A percentile compares a stretch with the other conserved stretches of the same genome.
Evolutionary conservation across 37 sponge, comb jelly and placozoan genomes (phyloP).

Genomic region (Agelas oroides): DNA sequence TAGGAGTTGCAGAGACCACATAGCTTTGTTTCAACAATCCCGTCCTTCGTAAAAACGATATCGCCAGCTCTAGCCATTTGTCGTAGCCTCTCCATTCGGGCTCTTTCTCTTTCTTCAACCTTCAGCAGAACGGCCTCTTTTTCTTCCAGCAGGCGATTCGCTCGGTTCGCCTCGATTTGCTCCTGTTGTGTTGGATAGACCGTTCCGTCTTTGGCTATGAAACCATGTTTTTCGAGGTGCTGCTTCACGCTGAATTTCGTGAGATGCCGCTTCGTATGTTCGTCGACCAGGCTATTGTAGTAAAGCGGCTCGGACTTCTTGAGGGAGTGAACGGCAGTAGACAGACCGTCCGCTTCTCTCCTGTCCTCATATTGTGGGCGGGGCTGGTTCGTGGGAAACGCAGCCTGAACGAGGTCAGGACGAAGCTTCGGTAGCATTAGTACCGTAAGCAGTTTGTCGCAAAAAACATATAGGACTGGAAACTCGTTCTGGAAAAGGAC

Average conservation of each 20-base stretch:
- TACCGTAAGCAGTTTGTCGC: no score
- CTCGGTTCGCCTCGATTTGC: conserved; percentile 12
- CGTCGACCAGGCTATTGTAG: conserved; percentile 55
- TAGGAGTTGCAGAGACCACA: conserved; percentile 1
- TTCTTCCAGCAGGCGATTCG: conserved; percentile 6
- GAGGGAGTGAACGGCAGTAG: no score
- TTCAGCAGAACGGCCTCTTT: conserved; percentile 28
- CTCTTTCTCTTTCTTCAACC: conserved; percentile 13
- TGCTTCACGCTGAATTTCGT: conserved; percentile 10
- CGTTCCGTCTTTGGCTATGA: conserved; percentile 28
- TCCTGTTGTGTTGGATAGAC: conserved; percentile 14
- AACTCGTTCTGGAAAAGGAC: no score
- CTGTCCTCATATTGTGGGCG: no score
- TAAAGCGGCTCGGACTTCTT: conserved; percentile 9
- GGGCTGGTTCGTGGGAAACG: no score
- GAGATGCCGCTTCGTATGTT: conserved; percentile 32
- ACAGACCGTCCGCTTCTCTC: no score
- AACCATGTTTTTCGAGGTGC: conserved; percentile 26
- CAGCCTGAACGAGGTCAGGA: no score
- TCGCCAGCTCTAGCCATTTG: not conserved
- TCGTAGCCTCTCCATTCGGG: conserved; percentile 7
- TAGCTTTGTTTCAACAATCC: conserved; percentile 6
- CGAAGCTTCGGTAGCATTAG: no score
- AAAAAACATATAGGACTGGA: no score
- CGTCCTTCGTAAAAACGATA: not conserved